Percentiles rank a stretch among this genome's conserved stretches.
These are phyloP conservation scores for Apostichopus leukothele DNA, from an alignment of 53 echinoderm and acorn worm genomes.

Conservation along the genomic window DNA sequence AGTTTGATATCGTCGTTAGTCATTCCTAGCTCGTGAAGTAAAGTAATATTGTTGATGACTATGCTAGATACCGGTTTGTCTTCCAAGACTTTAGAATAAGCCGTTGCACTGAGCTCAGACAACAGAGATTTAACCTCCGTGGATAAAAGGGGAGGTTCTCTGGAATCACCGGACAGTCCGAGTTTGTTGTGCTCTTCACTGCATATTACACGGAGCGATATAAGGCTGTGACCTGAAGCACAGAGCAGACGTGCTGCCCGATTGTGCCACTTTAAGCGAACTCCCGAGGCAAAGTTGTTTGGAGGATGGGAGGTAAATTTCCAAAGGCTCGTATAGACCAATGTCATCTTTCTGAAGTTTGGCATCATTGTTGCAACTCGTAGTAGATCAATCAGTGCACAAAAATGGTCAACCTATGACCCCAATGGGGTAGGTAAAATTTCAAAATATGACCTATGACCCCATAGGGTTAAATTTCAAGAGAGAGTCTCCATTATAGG, in stretches of 20 bases:
- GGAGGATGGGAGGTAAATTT: neutral
- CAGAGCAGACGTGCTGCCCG: neutral
- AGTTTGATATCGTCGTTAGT: slow-evolving; percentile 56
- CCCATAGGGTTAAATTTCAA: too few species aligned
- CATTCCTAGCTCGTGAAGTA: slow-evolving; percentile 12
- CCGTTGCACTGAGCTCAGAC: neutral
- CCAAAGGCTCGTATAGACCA: neutral
- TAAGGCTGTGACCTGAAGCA: neutral
- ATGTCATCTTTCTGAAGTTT: neutral
- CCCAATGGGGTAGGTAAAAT: too few species aligned
- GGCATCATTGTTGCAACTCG: neutral
- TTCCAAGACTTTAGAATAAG: neutral
- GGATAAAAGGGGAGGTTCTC: neutral
- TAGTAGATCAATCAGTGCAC: too few species aligned
- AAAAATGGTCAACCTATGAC: too few species aligned
- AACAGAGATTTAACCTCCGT: neutral
- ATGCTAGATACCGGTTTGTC: neutral
- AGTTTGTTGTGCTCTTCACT: neutral
- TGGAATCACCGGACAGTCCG: neutral
- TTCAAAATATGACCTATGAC: too few species aligned
- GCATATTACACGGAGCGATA: neutral
- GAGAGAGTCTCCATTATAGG: too few species aligned
- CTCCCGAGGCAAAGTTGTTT: neutral
- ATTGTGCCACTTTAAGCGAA: neutral
- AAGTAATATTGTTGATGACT: slow-evolving; percentile 1